Percentiles rank a stretch among this genome's conserved stretches.
Conservation (phyloP, 2,797 vertebrate genomes). For the Xiphorhynchus erythropygius region DNA sequence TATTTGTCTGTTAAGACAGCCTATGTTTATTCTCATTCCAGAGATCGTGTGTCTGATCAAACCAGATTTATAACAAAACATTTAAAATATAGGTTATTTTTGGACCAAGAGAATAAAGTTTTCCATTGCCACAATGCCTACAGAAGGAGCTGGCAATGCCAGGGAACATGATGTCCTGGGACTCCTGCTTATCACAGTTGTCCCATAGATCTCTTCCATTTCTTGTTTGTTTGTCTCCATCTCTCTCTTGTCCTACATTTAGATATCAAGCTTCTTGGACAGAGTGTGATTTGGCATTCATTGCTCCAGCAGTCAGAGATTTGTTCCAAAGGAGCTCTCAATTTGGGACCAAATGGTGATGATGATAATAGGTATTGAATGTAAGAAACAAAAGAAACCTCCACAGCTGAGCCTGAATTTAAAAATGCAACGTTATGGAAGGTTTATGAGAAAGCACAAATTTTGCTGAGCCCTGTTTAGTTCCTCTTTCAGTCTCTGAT, state of each 20-base stretch:
- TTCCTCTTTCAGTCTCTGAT: not conserved
- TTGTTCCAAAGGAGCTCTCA: not conserved
- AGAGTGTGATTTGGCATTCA: not conserved
- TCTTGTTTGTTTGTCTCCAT: not conserved
- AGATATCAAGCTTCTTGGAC: not conserved
- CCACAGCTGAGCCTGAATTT: not conserved
- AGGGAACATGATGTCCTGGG: not conserved
- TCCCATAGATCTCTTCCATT: not conserved
- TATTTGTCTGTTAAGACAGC: not conserved
- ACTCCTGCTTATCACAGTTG: not conserved
- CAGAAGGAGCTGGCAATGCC: not conserved
- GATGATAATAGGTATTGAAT: not conserved
- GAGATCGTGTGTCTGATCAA: not conserved
- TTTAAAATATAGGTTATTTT: conserved; percentile 7
- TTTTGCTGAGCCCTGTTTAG: not conserved
- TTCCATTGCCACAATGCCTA: not conserved
- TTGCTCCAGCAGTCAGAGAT: not conserved
- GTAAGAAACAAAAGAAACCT: not conserved
- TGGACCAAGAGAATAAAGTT: not conserved
- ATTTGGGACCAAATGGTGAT: not conserved
- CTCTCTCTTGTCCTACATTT: not conserved
- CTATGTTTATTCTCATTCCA: conserved; percentile 16
- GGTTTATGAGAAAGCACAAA: not conserved
- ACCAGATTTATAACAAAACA: conserved; percentile 2
- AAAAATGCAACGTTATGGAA: not conserved